A percentile compares a stretch with the other conserved stretches of the same genome.
Conservation (phyloP, 2,113 vertebrate species). For the Psammodynastes pulverulentus region DNA sequence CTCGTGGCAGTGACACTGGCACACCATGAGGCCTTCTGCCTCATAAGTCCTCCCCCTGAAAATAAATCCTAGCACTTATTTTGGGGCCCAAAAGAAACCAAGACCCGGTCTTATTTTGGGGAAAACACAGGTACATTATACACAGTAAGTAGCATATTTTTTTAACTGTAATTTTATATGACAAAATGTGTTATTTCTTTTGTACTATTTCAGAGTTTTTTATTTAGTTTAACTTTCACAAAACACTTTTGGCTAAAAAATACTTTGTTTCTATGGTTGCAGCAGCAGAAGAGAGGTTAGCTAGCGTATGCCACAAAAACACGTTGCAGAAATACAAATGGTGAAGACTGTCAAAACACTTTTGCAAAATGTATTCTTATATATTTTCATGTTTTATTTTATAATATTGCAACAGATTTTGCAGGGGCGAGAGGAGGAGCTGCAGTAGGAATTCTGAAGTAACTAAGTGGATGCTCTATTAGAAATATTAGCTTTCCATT, state of each 20-base stretch:
- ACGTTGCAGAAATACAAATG: constrained; percentile 5
- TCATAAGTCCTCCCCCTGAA: too few relatives aligned
- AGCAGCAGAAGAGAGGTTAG: not conserved
- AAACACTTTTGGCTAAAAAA: constrained; percentile 8
- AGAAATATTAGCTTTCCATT: not conserved
- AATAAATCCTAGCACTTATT: too few relatives aligned
- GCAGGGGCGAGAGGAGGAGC: not conserved
- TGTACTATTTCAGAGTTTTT: not conserved
- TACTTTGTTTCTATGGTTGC: constrained; percentile 12
- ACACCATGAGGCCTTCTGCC: too few relatives aligned
- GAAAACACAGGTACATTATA: not conserved
- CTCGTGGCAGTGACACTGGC: too few relatives aligned
- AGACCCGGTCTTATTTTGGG: too few relatives aligned
- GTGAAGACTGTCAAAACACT: not conserved
- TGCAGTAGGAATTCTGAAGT: not conserved
- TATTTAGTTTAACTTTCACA: not conserved
- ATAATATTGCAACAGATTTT: not conserved
- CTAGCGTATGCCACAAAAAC: not conserved
- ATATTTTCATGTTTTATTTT: not conserved
- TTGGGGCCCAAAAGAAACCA: too few relatives aligned
- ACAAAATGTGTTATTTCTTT: not conserved
- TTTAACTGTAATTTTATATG: not conserved
- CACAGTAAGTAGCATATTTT: not conserved
- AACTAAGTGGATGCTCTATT: not conserved
- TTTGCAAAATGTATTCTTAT: not conserved